These are phyloP conservation scores for Burhinus bistriatus DNA, from an alignment of 2,113 vertebrate genomes.

Conservation along the genomic window DNA sequence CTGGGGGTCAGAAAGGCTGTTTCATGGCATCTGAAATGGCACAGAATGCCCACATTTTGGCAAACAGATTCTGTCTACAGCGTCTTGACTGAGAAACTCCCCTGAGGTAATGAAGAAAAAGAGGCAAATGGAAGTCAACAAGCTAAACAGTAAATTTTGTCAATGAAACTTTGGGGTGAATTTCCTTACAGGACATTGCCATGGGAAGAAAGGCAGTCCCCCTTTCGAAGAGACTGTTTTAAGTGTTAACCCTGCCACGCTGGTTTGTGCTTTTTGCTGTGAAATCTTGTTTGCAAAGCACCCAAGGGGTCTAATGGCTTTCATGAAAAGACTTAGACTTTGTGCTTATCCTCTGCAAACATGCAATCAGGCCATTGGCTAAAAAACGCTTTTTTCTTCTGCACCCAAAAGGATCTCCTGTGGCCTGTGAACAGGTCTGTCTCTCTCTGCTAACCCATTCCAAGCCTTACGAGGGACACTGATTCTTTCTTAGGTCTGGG, in stretches of 20 bases:
- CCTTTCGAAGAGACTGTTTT: neutral
- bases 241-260: rapidly evolving
- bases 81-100: neutral
- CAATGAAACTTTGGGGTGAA: neutral
- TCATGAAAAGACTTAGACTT: neutral
- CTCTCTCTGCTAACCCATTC: neutral
- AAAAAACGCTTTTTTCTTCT: neutral
- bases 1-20: neutral
- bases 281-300: neutral
- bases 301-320: neutral
- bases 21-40: neutral
- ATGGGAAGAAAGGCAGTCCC: neutral
- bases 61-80: rapidly evolving
- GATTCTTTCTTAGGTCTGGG: neutral
- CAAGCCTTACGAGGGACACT: neutral
- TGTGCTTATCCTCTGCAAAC: neutral
- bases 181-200: neutral
- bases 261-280: neutral
- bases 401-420: neutral
- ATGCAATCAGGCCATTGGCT: neutral
- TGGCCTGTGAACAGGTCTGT: neutral
- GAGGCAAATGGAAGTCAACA: neutral
- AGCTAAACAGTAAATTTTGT: neutral
- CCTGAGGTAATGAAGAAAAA: neutral
- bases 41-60: neutral